These are phyloP conservation scores for Rhopalosiphum maidis DNA, from an alignment of 1,140 invertebrate species.

Conservation along the genomic window DNA sequence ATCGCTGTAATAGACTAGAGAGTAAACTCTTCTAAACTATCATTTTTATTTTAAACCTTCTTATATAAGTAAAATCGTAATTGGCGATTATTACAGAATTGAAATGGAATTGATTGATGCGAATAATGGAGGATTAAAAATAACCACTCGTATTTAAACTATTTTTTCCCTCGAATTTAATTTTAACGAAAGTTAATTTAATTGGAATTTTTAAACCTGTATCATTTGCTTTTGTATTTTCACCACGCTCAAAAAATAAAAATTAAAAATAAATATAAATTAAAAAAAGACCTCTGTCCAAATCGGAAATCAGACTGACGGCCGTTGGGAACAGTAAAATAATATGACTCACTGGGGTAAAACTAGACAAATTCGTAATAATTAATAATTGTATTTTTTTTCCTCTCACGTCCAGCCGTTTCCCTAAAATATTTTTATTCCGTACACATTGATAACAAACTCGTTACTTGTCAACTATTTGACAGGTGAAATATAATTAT, in stretches of 20 bases:
- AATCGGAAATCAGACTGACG: conserved; percentile 22
- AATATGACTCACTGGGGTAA: conserved; percentile 4
- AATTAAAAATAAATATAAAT: background rate
- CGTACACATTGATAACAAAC: conserved; percentile 27
- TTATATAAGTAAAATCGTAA: background rate
- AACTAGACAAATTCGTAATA: background rate
- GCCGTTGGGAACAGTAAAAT: conserved; percentile 10
- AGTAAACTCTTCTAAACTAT: background rate
- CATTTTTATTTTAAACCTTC: background rate
- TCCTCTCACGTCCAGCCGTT: background rate
- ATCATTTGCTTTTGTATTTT: conserved; percentile 11
- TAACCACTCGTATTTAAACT: background rate
- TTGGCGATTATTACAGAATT: background rate
- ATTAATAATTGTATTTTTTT: conserved; percentile 34
- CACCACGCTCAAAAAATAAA: background rate
- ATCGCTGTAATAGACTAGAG: background rate
- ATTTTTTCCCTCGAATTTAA: background rate
- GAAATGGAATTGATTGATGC: background rate
- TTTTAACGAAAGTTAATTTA: conserved; percentile 31
- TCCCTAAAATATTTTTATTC: conserved; percentile 18
- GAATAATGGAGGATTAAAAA: background rate
- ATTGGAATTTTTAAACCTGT: conserved; percentile 2
- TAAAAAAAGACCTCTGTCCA: background rate
- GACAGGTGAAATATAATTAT: conserved; percentile 29
- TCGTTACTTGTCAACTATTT: conserved; percentile 38